phyloP scores from a whole-genome alignment of 2,797 vertebrate genomes.

The Buceros bicornis region DNA sequence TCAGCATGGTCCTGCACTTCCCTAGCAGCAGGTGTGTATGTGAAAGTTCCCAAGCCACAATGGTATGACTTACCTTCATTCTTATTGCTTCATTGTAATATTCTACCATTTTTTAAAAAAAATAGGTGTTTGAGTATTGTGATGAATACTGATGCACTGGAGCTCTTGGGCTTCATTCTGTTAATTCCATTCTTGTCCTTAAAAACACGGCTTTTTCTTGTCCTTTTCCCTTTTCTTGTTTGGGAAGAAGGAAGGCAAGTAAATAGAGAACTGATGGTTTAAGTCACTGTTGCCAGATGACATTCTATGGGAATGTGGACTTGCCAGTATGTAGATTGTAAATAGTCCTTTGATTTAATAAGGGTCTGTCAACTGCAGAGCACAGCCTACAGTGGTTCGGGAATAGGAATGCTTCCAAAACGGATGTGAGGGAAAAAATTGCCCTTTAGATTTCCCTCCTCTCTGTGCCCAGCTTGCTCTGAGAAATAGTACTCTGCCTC shows the following conservation, averaged over 20 bases:
- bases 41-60: not conserved
- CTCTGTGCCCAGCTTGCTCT: not conserved
- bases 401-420: slow-evolving; percentile 48
- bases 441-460: not conserved
- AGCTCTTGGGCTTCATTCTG: not conserved
- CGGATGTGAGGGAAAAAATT: not conserved
- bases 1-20: not conserved
- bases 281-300: slow-evolving; percentile 40
- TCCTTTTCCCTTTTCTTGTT: not conserved
- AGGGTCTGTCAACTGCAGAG: slow-evolving; percentile 28
- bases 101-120: not conserved
- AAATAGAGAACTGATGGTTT: slow-evolving; percentile 20
- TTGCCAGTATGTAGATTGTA: slow-evolving; percentile 60
- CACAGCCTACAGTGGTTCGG: slow-evolving; percentile 13
- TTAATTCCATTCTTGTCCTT: not conserved
- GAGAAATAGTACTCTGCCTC: not conserved
- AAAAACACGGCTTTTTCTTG: not conserved
- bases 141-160: not conserved
- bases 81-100: not conserved
- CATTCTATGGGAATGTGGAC: slow-evolving; percentile 49
- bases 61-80: not conserved
- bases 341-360: slow-evolving; percentile 62
- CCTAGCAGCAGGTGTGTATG: not conserved
- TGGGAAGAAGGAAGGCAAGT: slow-evolving; percentile 9
- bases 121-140: not conserved